A percentile compares a stretch with the other conserved stretches of the same genome.
Evolutionary conservation across 2,888 invertebrate genomes (phyloP).

Genomic region (Pollenia labialis): DNA sequence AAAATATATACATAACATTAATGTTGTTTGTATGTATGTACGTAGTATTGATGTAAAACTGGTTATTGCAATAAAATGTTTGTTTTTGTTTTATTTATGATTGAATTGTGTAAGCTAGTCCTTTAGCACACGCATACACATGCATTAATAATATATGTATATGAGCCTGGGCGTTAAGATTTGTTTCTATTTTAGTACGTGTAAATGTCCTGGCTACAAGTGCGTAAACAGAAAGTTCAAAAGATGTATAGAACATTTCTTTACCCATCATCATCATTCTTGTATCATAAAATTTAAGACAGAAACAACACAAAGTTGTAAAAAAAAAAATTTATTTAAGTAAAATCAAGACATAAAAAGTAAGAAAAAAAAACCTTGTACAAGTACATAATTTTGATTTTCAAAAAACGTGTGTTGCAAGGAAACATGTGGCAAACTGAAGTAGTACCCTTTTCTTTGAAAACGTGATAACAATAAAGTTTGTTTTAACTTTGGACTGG

Average conservation of each 20-base stretch:
- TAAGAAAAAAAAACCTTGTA: too few species aligned
- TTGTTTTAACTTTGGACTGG: too few species aligned
- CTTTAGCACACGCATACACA: constrained; percentile 5
- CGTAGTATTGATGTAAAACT: constrained; percentile 70
- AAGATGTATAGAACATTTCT: constrained; percentile 1
- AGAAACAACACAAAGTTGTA: constrained; percentile 3
- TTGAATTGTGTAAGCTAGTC: not conserved
- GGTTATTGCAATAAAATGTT: constrained; percentile 64
- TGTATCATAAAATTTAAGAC: constrained; percentile 21
- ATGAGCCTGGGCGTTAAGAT: not conserved
- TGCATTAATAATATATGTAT: constrained; percentile 2
- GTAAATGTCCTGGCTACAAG: constrained; percentile 12
- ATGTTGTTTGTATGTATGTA: not conserved
- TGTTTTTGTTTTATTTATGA: constrained; percentile 33
- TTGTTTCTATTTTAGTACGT: constrained; percentile 31
- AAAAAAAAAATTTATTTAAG: constrained; percentile 5
- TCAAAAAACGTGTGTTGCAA: not conserved
- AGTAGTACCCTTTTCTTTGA: not conserved
- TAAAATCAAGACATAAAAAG: not conserved
- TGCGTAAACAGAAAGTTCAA: constrained; percentile 1
- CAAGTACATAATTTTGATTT: not conserved
- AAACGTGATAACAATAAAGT: too few species aligned
- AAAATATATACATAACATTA: constrained; percentile 35
- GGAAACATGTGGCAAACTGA: not conserved
- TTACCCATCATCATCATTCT: constrained; percentile 22